Conservation (phyloP, 2,113 vertebrate species). For the Erpornis zantholeuca region DNA sequence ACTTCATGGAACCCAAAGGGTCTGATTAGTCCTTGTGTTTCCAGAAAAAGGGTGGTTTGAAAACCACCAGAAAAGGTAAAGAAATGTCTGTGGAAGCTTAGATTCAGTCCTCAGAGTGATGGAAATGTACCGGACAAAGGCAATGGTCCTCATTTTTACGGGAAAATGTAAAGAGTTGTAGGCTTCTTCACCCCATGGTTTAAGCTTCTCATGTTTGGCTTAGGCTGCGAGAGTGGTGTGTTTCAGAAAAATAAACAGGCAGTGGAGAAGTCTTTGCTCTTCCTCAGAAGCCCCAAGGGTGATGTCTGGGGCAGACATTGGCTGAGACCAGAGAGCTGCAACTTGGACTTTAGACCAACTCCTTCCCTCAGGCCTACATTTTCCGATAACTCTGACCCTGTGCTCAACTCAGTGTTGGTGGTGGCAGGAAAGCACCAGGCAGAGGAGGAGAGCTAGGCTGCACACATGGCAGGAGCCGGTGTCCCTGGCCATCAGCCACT, state of each 20-base stretch:
- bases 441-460: background rate
- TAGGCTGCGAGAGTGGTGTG: background rate
- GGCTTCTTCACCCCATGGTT: background rate
- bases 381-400: accelerated
- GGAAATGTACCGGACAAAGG: background rate
- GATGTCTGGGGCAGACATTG: accelerated
- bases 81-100: background rate
- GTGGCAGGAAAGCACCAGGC: background rate
- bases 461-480: accelerated
- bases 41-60: background rate
- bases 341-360: background rate
- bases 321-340: background rate
- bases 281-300: background rate
- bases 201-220: background rate
- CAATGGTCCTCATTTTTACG: background rate
- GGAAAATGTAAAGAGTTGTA: background rate
- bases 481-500: too few relatives aligned
- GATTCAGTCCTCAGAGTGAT: background rate
- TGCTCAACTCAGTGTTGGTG: background rate
- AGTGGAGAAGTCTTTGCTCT: background rate
- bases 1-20: background rate
- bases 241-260: background rate
- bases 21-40: background rate
- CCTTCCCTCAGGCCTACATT: background rate
- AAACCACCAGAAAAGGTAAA: background rate